Conservation (phyloP, 2,888 invertebrate species). For the Machimus atricapillus region DNA sequence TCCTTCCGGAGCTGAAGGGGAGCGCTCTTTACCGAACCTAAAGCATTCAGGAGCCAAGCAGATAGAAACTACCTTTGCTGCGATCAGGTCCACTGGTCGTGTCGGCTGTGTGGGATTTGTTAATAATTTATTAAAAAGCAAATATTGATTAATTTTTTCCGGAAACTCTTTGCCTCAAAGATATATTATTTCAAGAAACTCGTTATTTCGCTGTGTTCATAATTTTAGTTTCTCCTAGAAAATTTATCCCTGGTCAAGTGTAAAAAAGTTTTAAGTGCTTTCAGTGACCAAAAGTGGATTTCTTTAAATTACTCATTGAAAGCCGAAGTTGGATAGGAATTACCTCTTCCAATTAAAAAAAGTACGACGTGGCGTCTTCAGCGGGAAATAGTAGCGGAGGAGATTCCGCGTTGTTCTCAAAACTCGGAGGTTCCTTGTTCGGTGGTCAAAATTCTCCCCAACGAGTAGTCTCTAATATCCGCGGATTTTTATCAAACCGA, state of each 20-base stretch:
- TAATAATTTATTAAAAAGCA: slow-evolving; percentile 44
- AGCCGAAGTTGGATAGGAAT: not conserved
- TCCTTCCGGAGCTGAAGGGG: slow-evolving; percentile 4
- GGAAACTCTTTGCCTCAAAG: not conserved
- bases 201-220: not conserved
- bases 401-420: slow-evolving; percentile 70
- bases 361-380: slow-evolving; percentile 61
- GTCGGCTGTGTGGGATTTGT: slow-evolving; percentile 48
- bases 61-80: slow-evolving; percentile 64
- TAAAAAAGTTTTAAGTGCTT: not conserved
- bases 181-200: not conserved
- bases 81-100: slow-evolving; percentile 62
- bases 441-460: slow-evolving; percentile 74
- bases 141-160: slow-evolving; percentile 19
- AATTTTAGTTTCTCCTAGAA: not conserved
- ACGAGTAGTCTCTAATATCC: slow-evolving; percentile 76
- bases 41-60: slow-evolving; percentile 52
- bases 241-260: not conserved
- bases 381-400: slow-evolving; percentile 64
- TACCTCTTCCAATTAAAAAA: slow-evolving; percentile 40
- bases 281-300: not conserved
- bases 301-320: not conserved
- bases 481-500: slow-evolving; percentile 75
- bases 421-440: slow-evolving; percentile 72
- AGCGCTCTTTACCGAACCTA: slow-evolving; percentile 41